Evolutionary conservation across 2,888 invertebrate genomes (phyloP).

Genomic region (Holacanthella duospinosa): DNA sequence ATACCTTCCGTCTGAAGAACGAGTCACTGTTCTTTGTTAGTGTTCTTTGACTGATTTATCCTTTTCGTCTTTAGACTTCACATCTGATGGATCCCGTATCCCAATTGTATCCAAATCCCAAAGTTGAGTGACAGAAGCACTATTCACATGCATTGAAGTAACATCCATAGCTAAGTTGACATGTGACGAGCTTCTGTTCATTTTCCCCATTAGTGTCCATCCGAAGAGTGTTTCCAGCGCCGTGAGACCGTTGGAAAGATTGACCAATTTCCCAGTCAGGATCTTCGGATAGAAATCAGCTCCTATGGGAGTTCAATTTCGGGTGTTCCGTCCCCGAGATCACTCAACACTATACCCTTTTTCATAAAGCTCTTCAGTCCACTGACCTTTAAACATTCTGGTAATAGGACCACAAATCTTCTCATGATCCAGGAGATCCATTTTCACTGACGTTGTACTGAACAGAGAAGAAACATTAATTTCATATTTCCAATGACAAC

Average conservation of each 20-base stretch:
- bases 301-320: too few relatives aligned
- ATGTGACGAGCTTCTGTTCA: background rate
- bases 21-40: constrained; percentile 9
- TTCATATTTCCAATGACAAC: too few relatives aligned
- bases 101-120: too few relatives aligned
- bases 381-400: too few relatives aligned
- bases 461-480: too few relatives aligned
- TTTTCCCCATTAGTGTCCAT: constrained; percentile 14
- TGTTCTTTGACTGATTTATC: constrained; percentile 9
- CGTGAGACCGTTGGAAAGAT: constrained; percentile 12
- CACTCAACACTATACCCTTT: too few relatives aligned
- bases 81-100: too few relatives aligned
- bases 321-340: too few relatives aligned
- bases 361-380: too few relatives aligned
- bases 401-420: too few relatives aligned
- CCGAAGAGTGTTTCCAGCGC: constrained; percentile 21
- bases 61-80: constrained; percentile 4
- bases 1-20: constrained; percentile 13
- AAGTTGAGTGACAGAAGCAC: constrained; percentile 2
- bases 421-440: too few relatives aligned
- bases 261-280: constrained; percentile 13
- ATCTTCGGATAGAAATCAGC: constrained; percentile 12
- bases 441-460: too few relatives aligned
- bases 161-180: background rate
- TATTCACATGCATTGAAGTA: background rate